Evolutionary conservation across 2,888 invertebrate genomes (phyloP), one percentile per base, ranked within the genome.

Genomic region (Leucoma salicis): DNA sequence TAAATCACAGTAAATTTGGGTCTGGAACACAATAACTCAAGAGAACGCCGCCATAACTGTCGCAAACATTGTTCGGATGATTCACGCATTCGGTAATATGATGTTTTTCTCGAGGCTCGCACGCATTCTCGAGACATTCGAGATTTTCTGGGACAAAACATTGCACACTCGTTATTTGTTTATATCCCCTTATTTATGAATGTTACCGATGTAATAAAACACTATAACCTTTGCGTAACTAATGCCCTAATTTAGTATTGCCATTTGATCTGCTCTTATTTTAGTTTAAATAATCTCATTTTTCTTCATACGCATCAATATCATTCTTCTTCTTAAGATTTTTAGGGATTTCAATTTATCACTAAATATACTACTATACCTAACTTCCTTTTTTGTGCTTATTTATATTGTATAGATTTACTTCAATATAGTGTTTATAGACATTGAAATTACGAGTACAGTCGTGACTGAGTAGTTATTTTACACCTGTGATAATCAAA

Each of bases 1-100:
- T 83, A 84, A 86, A 84, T 84, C 84, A 79, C 75, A 75, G 78
- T 76, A 76, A 79, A 80, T 82, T 82, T 78, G 77, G 74, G 80
- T 72, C 74, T 77, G 78, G 73, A 75, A 76, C 76, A 79, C 78
- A 79, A 83, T 86, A 85, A 84, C 77, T 85, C 80, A 82, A 66
- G 67, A 71, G 74, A 75, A 75, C 71, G 74, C 73, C 63, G 77
- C 83, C 78, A 84, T 86, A 83, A 84, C 76, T 85, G 84, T 84
- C 85, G 70, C 80, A 75, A 77, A 78, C 84, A 86, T 79, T 80
- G 81, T 81, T 77, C 77, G 61, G 71, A 78, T 84, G 83, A 85
- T 84, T 84, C 82, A 85, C 81, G 82, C 77, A 74, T 74, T 73
- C 65, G 55, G 70, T 77, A 76, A 77, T 79, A 78, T 71, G 70